Percentiles rank a stretch among this genome's conserved stretches.
phyloP scores from a whole-genome alignment of 1,140 invertebrate species.

The Leptestheria dahalacensis region DNA sequence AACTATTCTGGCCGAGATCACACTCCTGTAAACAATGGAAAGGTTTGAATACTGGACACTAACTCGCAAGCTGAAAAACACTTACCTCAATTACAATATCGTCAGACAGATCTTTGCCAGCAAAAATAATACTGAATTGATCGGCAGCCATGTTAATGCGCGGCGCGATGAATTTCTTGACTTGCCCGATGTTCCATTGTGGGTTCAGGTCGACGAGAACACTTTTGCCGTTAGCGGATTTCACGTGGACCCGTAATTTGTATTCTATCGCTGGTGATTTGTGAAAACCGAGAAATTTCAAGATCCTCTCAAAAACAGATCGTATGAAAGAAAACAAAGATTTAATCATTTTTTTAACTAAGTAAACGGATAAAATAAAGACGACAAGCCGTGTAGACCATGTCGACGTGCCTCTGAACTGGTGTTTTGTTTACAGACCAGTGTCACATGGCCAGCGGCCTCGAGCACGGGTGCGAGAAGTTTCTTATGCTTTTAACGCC shows the following conservation, averaged over 20 bases:
- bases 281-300: background rate
- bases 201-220: constrained; percentile 51
- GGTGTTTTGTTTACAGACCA: no score
- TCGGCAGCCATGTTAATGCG: constrained; percentile 47
- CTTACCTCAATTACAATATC: constrained; percentile 49
- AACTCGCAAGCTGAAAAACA: background rate
- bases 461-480: no score
- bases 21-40: constrained; percentile 42
- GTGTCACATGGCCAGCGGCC: no score
- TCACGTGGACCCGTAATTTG: constrained; percentile 46
- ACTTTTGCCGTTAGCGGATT: constrained; percentile 50
- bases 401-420: no score
- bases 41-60: background rate
- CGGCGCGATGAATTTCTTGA: constrained; percentile 54
- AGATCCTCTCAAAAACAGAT: background rate
- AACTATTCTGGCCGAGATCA: constrained; percentile 65
- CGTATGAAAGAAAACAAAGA: constrained; percentile 1
- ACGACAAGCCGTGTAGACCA: no score
- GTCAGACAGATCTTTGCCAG: constrained; percentile 64
- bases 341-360: constrained; percentile 6
- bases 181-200: constrained; percentile 54
- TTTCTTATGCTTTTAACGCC: no score
- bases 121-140: constrained; percentile 68
- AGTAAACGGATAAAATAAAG: no score
- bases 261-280: background rate